phyloP scores from a whole-genome alignment of 2,113 vertebrate species.

The Campylomormyrus numenius region DNA sequence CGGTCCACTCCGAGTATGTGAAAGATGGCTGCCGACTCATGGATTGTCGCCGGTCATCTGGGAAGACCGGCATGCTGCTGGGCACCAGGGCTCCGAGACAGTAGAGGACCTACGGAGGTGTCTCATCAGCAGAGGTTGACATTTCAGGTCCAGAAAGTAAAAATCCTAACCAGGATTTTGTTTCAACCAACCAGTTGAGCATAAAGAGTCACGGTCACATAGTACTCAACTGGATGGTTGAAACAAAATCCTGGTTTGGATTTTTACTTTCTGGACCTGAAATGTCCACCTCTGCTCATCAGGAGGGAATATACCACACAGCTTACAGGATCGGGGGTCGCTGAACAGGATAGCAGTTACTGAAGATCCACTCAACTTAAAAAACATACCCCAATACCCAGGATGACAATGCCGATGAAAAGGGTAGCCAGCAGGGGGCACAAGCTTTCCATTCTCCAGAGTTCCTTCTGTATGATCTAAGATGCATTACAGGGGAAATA shows the following conservation, averaged over 20 bases:
- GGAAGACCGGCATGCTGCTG: slow-evolving; percentile 41
- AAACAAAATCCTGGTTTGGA: too few species aligned
- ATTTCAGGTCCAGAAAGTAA: too few species aligned
- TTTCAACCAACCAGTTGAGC: too few species aligned
- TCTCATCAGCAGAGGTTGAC: neutral
- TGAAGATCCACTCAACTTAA: neutral
- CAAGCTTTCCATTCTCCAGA: slow-evolving; percentile 56
- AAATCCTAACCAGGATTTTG: too few species aligned
- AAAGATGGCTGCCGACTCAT: slow-evolving; percentile 96
- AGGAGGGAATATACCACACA: neutral
- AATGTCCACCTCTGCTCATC: neutral
- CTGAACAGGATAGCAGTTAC: neutral
- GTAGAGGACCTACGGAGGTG: slow-evolving; percentile 62
- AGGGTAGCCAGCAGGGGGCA: slow-evolving; percentile 65
- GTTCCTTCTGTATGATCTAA: slow-evolving; percentile 38
- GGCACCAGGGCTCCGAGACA: slow-evolving; percentile 57
- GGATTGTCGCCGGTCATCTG: slow-evolving; percentile 83
- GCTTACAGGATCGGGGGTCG: neutral
- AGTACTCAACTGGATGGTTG: too few species aligned
- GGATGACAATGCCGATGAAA: slow-evolving; percentile 60
- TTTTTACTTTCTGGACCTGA: too few species aligned
- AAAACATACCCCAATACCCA: slow-evolving; percentile 67
- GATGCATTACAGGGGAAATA: slow-evolving; percentile 48
- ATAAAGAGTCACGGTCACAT: too few species aligned
- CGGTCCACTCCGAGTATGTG: slow-evolving; percentile 94